Evolutionary conservation across 1,140 invertebrate species (phyloP).

Genomic region (Tetranychus urticae): DNA sequence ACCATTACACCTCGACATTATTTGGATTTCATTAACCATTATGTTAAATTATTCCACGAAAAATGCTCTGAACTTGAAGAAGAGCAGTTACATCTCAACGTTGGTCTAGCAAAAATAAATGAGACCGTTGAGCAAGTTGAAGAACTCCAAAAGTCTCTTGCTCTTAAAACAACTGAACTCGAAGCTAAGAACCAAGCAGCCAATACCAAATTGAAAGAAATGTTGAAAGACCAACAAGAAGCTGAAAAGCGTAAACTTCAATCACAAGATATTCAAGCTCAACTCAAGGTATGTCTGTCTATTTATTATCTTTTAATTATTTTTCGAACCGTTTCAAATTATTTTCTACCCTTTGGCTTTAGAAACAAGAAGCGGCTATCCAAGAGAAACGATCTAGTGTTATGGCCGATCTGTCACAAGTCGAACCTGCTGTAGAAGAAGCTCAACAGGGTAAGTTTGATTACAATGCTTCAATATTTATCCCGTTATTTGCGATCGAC

Average conservation of each 20-base stretch:
- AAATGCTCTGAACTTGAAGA: slow-evolving; percentile 95
- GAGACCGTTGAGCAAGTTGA: slow-evolving; percentile 99
- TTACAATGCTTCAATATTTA: not conserved
- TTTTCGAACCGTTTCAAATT: not conserved
- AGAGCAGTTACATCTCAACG: slow-evolving; percentile 93
- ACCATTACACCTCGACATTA: slow-evolving; percentile 95
- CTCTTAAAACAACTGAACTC: slow-evolving; percentile 81
- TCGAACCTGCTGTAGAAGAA: slow-evolving; percentile 94
- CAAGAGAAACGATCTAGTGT: slow-evolving; percentile 73
- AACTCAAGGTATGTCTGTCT: slow-evolving; percentile 28
- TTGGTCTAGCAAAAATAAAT: slow-evolving; percentile 91
- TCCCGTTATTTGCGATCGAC: too few species aligned
- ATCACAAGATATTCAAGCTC: slow-evolving; percentile 85
- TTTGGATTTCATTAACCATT: slow-evolving; percentile 99
- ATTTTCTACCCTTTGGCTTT: not conserved
- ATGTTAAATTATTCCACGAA: slow-evolving; percentile 90
- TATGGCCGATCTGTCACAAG: slow-evolving; percentile 76
- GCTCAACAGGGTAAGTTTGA: slow-evolving; percentile 62
- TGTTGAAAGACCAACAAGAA: slow-evolving; percentile 98
- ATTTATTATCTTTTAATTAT: not conserved
- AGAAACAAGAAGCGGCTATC: slow-evolving; percentile 60
- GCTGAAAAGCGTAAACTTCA: slow-evolving; percentile 97
- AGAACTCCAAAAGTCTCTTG: slow-evolving; percentile 95
- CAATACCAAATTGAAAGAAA: slow-evolving; percentile 91
- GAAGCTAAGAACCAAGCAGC: slow-evolving; percentile 97